Conservation (phyloP, 2,797 vertebrate species). For the Pangasius krempfi region DNA sequence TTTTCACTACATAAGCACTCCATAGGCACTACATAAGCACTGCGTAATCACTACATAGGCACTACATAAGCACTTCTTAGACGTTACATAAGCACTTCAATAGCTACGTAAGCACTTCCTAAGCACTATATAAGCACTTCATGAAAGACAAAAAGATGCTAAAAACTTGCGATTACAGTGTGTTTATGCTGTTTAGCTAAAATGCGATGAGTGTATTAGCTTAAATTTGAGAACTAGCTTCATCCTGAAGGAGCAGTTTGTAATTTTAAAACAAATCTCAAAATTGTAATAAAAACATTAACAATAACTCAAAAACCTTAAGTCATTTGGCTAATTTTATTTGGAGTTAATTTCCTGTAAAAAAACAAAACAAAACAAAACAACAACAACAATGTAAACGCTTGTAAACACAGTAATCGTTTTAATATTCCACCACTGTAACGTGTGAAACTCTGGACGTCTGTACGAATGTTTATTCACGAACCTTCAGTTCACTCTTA, state of each 20-base stretch:
- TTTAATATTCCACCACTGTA: neutral
- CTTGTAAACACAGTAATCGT: neutral
- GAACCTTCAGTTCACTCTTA: neutral
- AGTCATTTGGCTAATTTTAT: neutral
- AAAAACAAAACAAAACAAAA: neutral
- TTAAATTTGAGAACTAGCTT: neutral
- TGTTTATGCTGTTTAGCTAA: neutral
- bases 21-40: constrained; percentile 22
- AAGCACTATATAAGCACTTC: neutral
- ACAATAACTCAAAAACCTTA: neutral
- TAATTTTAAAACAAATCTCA: constrained; percentile 2
- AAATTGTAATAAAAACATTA: neutral
- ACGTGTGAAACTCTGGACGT: neutral
- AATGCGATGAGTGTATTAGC: neutral
- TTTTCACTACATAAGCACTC: neutral
- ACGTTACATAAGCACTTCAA: constrained; percentile 1
- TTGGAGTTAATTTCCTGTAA: neutral
- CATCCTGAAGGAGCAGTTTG: constrained; percentile 39
- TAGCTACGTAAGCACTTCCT: constrained; percentile 11
- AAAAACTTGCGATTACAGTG: neutral
- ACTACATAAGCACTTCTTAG: neutral
- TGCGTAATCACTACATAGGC: neutral
- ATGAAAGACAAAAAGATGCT: constrained; percentile 8
- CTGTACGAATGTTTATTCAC: neutral
- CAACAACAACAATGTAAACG: neutral